phyloP scores from a whole-genome alignment of 2,797 vertebrate species.

The Sebastes alutus region DNA sequence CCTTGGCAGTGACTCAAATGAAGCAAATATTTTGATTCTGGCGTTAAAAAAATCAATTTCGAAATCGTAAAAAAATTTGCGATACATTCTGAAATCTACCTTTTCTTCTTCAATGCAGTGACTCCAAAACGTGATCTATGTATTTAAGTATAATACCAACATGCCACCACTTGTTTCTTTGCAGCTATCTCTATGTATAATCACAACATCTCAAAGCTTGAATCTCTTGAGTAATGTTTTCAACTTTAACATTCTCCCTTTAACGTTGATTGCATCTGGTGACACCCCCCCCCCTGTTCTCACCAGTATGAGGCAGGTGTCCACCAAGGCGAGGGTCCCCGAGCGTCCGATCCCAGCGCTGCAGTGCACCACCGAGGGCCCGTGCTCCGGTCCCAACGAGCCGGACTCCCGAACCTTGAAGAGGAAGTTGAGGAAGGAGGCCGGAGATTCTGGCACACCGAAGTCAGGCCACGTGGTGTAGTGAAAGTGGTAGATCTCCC shows the following conservation, averaged over 20 bases:
- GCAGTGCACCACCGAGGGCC: constrained; percentile 93
- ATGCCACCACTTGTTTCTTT: constrained; percentile 14
- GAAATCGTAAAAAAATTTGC: too few species aligned
- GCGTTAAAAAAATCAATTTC: too few species aligned
- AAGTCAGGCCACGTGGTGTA: constrained; percentile 99
- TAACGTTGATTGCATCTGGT: background rate
- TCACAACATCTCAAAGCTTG: constrained; percentile 4
- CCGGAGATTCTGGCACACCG: constrained; percentile 96
- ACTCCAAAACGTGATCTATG: background rate
- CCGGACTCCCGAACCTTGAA: constrained; percentile 95
- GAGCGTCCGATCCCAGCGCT: constrained; percentile 97
- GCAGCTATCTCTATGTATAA: background rate
- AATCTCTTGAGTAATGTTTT: background rate
- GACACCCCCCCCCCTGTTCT: constrained; percentile 45
- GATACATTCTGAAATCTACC: too few species aligned
- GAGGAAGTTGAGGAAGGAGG: constrained; percentile 96
- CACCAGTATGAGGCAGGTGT: constrained; percentile 96
- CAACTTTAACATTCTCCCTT: background rate
- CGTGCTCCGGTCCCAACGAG: constrained; percentile 87
- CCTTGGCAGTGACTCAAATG: too few species aligned
- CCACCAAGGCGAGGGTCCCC: constrained; percentile 94
- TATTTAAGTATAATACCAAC: background rate
- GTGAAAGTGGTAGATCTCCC: constrained; percentile 96
- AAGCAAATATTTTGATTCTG: too few species aligned
- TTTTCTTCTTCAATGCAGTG: background rate